Evolutionary conservation across 2,797 vertebrate species (phyloP).

Genomic region (Micromesistius poutassou): DNA sequence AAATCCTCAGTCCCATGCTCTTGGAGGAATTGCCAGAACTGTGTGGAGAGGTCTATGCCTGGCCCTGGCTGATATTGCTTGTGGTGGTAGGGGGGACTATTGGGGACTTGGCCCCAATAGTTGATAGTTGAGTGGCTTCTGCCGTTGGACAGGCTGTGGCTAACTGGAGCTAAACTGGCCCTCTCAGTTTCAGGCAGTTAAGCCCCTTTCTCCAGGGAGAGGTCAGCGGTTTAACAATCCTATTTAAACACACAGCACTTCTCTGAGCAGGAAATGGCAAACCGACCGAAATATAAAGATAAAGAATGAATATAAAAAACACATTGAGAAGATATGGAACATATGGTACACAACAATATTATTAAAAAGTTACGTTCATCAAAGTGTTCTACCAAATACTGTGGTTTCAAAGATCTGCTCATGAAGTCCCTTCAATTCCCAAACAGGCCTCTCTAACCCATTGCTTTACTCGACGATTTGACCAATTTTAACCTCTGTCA

Average conservation of each 20-base stretch:
- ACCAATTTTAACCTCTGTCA: background rate
- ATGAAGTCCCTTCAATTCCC: background rate
- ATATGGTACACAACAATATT: background rate
- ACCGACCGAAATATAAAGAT: background rate
- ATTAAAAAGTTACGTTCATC: background rate
- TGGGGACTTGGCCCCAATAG: conserved; percentile 64
- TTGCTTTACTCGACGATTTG: background rate
- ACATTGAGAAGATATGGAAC: background rate
- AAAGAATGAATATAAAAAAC: background rate
- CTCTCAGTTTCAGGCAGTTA: conserved; percentile 58
- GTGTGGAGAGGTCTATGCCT: background rate
- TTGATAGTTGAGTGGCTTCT: conserved; percentile 38
- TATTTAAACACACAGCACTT: conserved; percentile 25
- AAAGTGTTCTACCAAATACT: background rate
- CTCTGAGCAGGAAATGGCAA: conserved; percentile 6
- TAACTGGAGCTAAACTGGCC: conserved; percentile 32
- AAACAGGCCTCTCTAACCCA: background rate
- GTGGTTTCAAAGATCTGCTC: background rate
- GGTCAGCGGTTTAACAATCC: conserved; percentile 54
- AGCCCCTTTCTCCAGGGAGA: conserved; percentile 55
- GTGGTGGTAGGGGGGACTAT: conserved; percentile 30
- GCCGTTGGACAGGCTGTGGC: conserved; percentile 30
- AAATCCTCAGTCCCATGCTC: background rate
- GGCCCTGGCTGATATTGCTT: background rate
- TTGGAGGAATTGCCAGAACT: background rate